Evolutionary conservation across 1,140 invertebrate species (phyloP), one percentile per base, ranked within the genome.

Genomic region (Drosophila watanabei): DNA sequence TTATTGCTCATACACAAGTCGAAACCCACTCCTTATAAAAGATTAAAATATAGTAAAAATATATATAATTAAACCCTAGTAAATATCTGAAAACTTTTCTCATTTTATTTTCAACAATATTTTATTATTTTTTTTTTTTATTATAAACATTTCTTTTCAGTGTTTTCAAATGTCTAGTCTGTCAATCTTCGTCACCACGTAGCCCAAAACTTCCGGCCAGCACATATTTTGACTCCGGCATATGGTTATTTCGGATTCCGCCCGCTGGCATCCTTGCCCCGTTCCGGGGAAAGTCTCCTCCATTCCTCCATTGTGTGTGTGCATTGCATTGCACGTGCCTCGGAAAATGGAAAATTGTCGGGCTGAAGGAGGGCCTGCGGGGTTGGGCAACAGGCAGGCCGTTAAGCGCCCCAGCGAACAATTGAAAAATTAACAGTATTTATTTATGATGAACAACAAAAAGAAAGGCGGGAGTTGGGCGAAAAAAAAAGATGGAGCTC

Each of bases 401-500:
- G 84, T 88, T 83, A 88, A 88, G 79, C 78, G 85, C 49, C 73
- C 68, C 54, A 37, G 28, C 52, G 79, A 64, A 90, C 85, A 89
- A 89, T 89, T 89, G 85, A 89, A 89, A 89, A 90, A 89, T 89
- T 89, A 89, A 89, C 86, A 89, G 86, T 90, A 90, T 89, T 89
- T 89, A 89, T 90, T 90, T 90, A 89, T 90, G 85, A 79, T 75
- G 81, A 79, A 85, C 78, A 81, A 81, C 56, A 69, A 56, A 60
- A 61, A 35, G 39, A 39, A 30, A 24, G 13, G 11, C 24, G 7
- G 9, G 20, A 1, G 8, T 3, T n/a, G 9, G 18, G 35, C 10
- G 28, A 14, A 18, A 4, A 43, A 7, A 2, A 13, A 20, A 37
- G 39, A 20, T 41, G 28, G 8, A 43, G 45, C 57, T 35, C 69